Base-by-base conservation (phyloP, 2,888 invertebrate genomes). In the Agonopterix arenella region DNA sequence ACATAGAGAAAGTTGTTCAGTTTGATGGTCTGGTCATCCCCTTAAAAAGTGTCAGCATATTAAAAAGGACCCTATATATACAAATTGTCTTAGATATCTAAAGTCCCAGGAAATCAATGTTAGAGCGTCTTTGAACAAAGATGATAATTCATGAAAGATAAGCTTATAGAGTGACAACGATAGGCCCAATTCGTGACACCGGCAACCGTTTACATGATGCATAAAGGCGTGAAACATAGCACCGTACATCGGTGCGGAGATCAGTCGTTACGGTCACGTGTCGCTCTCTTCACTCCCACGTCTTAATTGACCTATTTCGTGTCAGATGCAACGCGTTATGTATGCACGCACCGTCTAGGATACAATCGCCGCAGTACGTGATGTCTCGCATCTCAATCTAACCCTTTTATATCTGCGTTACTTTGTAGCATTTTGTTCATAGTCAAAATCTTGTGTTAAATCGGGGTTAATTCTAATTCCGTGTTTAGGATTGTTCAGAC, bases 271-370 rank as follows among this genome's bases (percentile, higher is more conserved):
- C 84, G 82, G 85, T 88, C 89, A 88, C 86, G 89, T 82, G 70
- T 68, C 68, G 58, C 61, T 72, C 63, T n/a, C 40, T 10, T 40
- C 86, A 84, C 88, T 85, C 86, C 86, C 86, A 86, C 89, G 86
- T 85, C 84, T 82, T 88, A 88, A 89, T 89, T 85, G 88, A 86
- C 85, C 88, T 73, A 84, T 84, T 89, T 86, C 82, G 84, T 84
- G 84, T 85, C 77, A 81, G 80, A 80, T 77, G 83, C 74, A 47
- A 36, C 50, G 50, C 45, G 38, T 40, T 37, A 13, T 43, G 75
- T 76, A 74, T 66, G 64, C 62, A 65, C 66, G 68, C 70, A 66
- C 77, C 75, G 71, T 81, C 67, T 72, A 76, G 88, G 88, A 89
- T 88, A 88, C 73, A 70, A 88, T 88, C 88, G 70, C 88, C 84